A percentile compares a stretch with the other conserved stretches of the same genome.
phyloP scores from a whole-genome alignment of 2,113 vertebrate species.

The Tor tambroides region DNA sequence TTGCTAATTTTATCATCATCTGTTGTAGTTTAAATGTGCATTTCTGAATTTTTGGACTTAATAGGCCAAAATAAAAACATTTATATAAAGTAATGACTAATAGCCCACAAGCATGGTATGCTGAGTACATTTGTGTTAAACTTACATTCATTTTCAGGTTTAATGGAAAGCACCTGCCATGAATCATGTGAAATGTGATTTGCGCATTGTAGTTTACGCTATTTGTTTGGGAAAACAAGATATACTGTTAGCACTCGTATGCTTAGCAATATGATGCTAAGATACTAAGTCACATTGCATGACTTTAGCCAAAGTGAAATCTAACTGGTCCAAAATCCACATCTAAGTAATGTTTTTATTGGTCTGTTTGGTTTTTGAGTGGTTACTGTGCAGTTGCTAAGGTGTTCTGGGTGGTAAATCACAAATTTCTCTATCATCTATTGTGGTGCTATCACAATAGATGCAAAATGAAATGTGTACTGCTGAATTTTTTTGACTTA shows the following conservation, averaged over 20 bases:
- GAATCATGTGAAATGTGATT: slow-evolving; percentile 16
- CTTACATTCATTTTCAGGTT: background rate
- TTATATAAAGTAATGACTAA: background rate
- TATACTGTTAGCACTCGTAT: no score
- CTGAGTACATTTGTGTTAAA: background rate
- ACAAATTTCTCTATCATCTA: background rate
- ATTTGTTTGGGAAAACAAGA: background rate
- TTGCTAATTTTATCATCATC: background rate
- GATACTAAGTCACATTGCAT: background rate
- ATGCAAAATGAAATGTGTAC: background rate
- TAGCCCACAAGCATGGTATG: background rate
- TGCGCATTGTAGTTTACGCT: background rate
- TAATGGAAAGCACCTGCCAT: background rate
- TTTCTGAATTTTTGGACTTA: background rate
- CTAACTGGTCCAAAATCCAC: background rate
- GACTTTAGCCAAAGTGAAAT: background rate
- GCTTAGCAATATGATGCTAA: background rate
- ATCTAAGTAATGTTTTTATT: background rate
- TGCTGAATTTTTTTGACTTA: background rate
- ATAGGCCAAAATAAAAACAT: background rate
- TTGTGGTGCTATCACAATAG: background rate
- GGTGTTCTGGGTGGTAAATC: background rate
- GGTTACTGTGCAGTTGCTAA: no score
- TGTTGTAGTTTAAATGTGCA: background rate
- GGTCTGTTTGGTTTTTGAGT: background rate